Base-by-base conservation (phyloP, 2,888 invertebrate species). In the Drosophila putrida region DNA sequence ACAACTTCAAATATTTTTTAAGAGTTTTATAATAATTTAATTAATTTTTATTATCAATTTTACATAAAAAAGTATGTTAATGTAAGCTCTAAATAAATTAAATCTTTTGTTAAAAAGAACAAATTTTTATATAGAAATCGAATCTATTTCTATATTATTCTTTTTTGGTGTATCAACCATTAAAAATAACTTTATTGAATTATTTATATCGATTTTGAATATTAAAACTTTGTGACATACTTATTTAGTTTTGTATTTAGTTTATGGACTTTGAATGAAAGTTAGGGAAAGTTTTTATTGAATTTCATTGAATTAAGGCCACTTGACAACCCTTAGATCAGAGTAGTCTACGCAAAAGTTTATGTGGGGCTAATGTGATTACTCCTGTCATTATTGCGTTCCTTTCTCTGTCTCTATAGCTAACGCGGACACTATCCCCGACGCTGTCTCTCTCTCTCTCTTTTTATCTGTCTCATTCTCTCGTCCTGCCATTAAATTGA, bases 311-410 rank as follows among this genome's bases (percentile, higher is more conserved):
- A 69, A 71, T 68, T 61, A 62, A 50, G 64, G 67, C 50, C 61
- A 81, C 79, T 67, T 83, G 83, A 71, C 89, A 84, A 86, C 88
- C 87, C 83, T 86, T 65, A 46, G 75, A 69, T 54, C 50, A 20
- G 55, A 51, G 43, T 57, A 41, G 13, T 49, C 68, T 59, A 62
- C 47, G 71, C 65, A 62, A 75, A 86, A 86, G 81, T 80, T 80
- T 83, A 80, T 78, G 62, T 68, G 75, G 64, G 77, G 79, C 84
- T 89, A 85, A 89, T 87, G 89, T 89, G 89, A 85, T 89, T 84
- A 87, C 85, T 83, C 64, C 84, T 78, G 82, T 88, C 87, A 88
- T 88, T 84, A 84, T 87, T 78, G 67, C 89, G 69, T 66, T 72
- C 72, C 81, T 63, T 59, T 66, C 62, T 61, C 71, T 53, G 47